Percentiles rank a stretch among this genome's conserved stretches.
Evolutionary conservation across 1,140 invertebrate genomes (phyloP).

Genomic region (Manduca sexta): DNA sequence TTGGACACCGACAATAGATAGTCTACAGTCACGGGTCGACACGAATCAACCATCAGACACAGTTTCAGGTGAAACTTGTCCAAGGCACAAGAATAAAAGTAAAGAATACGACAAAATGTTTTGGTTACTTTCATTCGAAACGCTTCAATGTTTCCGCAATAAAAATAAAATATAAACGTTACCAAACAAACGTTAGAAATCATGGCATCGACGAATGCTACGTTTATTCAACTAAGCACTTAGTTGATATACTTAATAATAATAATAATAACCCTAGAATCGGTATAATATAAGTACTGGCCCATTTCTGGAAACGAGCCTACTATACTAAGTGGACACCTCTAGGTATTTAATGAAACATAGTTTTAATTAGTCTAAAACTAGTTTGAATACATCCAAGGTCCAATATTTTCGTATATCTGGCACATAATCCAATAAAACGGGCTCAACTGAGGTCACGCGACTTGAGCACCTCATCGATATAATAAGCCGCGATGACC

Average conservation of each 20-base stretch:
- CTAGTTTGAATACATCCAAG: slow-evolving; percentile 23
- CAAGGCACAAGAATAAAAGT: slow-evolving; percentile 6
- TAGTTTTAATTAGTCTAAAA: too few species aligned
- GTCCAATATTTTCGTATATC: slow-evolving; percentile 12
- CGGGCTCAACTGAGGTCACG: slow-evolving; percentile 22
- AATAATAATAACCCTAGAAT: too few species aligned
- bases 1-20: slow-evolving; percentile 23
- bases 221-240: slow-evolving; percentile 3
- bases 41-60: slow-evolving; percentile 31
- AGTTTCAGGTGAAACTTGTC: slow-evolving; percentile 36
- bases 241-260: too few species aligned
- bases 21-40: slow-evolving; percentile 24
- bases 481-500: slow-evolving; percentile 29
- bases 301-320: too few species aligned
- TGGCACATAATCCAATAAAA: slow-evolving; percentile 19
- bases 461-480: slow-evolving; percentile 22
- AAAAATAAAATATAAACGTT: neutral
- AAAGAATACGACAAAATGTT: slow-evolving; percentile 1
- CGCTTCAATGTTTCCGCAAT: neutral
- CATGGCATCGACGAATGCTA: neutral
- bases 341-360: too few species aligned
- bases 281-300: too few species aligned
- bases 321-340: too few species aligned
- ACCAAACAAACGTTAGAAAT: neutral
- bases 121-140: slow-evolving; percentile 16